Evolutionary conservation across 1,140 invertebrate genomes (phyloP).

Genomic region (Propsilocerus akamusi): DNA sequence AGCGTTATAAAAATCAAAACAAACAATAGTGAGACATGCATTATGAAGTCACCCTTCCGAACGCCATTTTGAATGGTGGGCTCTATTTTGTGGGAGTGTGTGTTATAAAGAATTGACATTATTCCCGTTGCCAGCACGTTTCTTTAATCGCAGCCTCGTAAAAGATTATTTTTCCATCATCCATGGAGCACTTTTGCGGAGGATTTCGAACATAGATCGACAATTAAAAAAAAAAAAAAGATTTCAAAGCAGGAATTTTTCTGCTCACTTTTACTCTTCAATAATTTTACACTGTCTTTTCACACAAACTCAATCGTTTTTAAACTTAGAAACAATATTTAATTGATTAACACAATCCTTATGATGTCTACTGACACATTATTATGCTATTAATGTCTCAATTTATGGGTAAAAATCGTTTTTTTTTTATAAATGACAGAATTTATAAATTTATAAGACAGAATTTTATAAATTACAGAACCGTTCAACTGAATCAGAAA

Average conservation of each 20-base stretch:
- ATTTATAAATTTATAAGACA: too few species aligned
- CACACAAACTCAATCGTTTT: conserved; percentile 3
- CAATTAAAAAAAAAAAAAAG: too few species aligned
- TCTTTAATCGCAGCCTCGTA: not conserved
- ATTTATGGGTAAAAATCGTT: too few species aligned
- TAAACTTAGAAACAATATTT: conserved; percentile 2
- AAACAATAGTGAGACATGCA: too few species aligned
- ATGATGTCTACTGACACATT: not conserved
- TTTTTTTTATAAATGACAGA: too few species aligned
- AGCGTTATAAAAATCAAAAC: too few species aligned
- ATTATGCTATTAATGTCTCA: not conserved
- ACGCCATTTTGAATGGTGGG: not conserved
- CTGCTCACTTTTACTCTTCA: not conserved
- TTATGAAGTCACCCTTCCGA: not conserved
- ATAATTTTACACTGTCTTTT: conserved; percentile 2
- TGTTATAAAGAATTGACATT: not conserved
- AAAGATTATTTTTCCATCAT: not conserved
- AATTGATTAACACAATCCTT: conserved; percentile 3
- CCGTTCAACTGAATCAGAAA: too few species aligned
- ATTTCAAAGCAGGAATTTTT: too few species aligned
- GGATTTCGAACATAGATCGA: too few species aligned
- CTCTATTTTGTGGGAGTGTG: conserved; percentile 1
- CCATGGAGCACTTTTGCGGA: not conserved
- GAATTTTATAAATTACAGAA: too few species aligned
- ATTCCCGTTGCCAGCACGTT: not conserved